Base-by-base conservation (phyloP, 2,113 vertebrate genomes). In the Hippocampus barbouri region DNA sequence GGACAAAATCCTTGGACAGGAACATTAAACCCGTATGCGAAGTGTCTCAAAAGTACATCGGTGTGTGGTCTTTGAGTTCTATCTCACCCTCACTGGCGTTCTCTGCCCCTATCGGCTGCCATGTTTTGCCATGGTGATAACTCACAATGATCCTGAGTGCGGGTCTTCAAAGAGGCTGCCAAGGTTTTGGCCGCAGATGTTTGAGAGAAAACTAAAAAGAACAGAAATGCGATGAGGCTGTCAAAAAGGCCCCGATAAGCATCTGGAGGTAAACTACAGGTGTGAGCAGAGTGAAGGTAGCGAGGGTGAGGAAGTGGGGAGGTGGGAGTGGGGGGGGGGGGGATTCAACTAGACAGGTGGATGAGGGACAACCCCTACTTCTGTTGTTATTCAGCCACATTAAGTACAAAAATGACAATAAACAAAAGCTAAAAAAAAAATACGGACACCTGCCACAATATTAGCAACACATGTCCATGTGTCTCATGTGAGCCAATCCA, bases 221-320 rank as follows among this genome's bases (percentile, higher is more conserved):
- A 68, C 71, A 68, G 71, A 73, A 25, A 20, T 63, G 68, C 3
- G 10, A 21, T 72, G 57, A 53, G 62, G 72, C 69, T 64, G 4
- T 76, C 77, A 84, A 78, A 82, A 49, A 77, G 67, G n/a, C 68
- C 20, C 2, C 16, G 88, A 90, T 90, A 87, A 83, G 65, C 74
- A 90, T 90, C 90, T 86, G 1, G 4, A 69, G 23, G 72, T 34
- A 23, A 82, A 61, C 71, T 86, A 79, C 89, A 91, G 89, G 90
- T 91, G 90, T 85, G 77, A 82, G 81, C 16, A 16, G 53, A 56
- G 83, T 65, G 69, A 79, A 76, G 75, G 59, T 47, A 57, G 64
- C 3, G 25, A 40, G 4, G 21, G 63, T 25, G 49, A 2, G 18
- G 66, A 25, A 6, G n/a, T 70, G 70, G 5, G 34, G 27, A 43